A percentile compares a stretch with the other conserved stretches of the same genome.
phyloP scores from a whole-genome alignment of 1,140 invertebrate species.

The Pomacea maculata region DNA sequence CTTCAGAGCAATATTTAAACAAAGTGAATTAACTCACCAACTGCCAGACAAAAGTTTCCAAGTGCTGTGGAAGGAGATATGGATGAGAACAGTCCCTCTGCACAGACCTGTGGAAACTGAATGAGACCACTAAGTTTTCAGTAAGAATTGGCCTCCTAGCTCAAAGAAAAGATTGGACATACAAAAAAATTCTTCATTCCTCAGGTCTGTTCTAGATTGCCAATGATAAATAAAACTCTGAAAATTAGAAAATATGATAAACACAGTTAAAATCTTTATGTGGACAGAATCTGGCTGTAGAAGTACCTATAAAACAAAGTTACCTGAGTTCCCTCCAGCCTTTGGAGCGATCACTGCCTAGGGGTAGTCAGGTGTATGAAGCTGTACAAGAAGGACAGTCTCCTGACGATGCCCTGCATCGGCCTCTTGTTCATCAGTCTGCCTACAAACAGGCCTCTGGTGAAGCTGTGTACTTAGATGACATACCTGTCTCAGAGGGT shows the following conservation, averaged over 20 bases:
- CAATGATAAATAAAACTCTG: background rate
- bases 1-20: no score
- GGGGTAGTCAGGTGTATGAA: slow-evolving; percentile 63
- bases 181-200: no score
- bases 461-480: slow-evolving; percentile 92
- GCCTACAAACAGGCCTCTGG: slow-evolving; percentile 90
- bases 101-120: no score
- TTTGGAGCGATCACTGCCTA: slow-evolving; percentile 60
- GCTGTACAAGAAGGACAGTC: slow-evolving; percentile 71
- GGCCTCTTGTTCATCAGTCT: slow-evolving; percentile 82
- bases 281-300: background rate
- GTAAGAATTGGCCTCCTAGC: no score
- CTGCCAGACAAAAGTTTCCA: no score
- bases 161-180: no score
- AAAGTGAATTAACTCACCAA: no score
- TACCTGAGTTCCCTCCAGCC: slow-evolving; percentile 28
- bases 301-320: slow-evolving; percentile 17
- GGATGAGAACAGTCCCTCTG: no score
- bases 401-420: slow-evolving; percentile 79
- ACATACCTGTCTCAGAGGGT: slow-evolving; percentile 74
- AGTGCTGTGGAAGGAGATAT: no score
- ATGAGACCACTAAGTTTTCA: no score
- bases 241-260: background rate
- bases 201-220: no score
- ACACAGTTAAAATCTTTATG: background rate